Percentiles rank a stretch among this genome's conserved stretches.
Evolutionary conservation across 2,113 vertebrate genomes (phyloP).

Genomic region (Phasianus colchicus): DNA sequence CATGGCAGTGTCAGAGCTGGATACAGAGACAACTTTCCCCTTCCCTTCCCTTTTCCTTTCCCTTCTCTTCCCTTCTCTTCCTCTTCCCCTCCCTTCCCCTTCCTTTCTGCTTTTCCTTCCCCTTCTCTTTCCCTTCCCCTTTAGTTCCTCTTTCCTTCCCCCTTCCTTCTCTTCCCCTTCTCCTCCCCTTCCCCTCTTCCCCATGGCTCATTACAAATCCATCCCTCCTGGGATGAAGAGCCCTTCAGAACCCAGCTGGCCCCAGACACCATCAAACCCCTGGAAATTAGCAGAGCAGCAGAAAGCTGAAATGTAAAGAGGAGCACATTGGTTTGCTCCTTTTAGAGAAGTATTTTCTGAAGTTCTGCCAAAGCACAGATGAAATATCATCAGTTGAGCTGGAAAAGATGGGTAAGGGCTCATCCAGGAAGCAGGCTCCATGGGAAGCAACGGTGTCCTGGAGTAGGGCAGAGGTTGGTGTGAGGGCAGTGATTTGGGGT

Average conservation of each 20-base stretch:
- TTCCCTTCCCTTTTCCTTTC: no score
- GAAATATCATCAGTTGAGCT: background rate
- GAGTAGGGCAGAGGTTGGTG: background rate
- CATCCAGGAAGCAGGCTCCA: background rate
- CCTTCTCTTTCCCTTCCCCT: no score
- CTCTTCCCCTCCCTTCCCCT: no score
- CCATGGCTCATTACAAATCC: rapidly evolving
- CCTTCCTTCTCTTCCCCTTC: no score
- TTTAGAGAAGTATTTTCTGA: background rate
- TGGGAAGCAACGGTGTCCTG: rapidly evolving
- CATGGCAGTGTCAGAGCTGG: background rate
- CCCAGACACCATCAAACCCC: background rate
- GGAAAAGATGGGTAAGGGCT: background rate
- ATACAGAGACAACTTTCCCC: background rate
- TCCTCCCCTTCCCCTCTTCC: no score
- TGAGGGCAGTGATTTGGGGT: background rate
- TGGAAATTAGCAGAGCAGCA: rapidly evolving
- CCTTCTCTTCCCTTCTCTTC: no score
- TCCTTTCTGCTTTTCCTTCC: no score
- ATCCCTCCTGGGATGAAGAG: background rate
- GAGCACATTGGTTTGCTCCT: background rate
- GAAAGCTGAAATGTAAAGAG: background rate
- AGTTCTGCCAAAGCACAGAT: background rate
- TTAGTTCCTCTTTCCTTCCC: no score
- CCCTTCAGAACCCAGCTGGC: background rate